Conservation (phyloP, 2,113 vertebrate species). For the Misgurnus anguillicaudatus region DNA sequence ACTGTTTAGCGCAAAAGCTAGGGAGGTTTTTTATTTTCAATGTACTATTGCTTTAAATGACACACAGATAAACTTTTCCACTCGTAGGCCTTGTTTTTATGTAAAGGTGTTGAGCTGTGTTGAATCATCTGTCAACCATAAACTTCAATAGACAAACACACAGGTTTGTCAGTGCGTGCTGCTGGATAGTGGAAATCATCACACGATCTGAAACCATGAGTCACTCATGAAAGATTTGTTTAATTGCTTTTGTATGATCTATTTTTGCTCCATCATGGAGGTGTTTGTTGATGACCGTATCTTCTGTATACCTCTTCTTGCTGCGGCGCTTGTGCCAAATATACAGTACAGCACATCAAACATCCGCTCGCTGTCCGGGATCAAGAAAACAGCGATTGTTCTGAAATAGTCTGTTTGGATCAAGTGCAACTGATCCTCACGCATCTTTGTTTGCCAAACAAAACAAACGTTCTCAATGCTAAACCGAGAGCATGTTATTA, state of each 20-base stretch:
- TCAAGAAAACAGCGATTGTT: background rate
- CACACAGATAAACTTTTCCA: too few relatives aligned
- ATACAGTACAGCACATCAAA: background rate
- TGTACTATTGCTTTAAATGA: too few relatives aligned
- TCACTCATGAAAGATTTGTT: background rate
- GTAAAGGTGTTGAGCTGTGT: too few relatives aligned
- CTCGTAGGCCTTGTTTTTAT: too few relatives aligned
- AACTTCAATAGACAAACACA: background rate
- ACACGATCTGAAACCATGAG: background rate
- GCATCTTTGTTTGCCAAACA: conserved; percentile 11
- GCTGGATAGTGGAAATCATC: background rate
- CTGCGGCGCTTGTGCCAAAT: too few relatives aligned
- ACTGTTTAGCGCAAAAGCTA: too few relatives aligned
- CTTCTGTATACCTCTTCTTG: too few relatives aligned
- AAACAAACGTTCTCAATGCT: background rate
- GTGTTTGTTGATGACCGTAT: background rate
- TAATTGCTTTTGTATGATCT: background rate
- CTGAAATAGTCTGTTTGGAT: background rate
- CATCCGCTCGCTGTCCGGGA: background rate
- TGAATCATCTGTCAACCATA: too few relatives aligned
- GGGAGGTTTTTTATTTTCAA: too few relatives aligned
- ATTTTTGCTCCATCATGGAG: background rate
- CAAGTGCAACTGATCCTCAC: background rate
- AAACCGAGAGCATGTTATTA: background rate
- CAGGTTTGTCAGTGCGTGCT: background rate